Conservation (phyloP, 2,113 vertebrate genomes). For the Sorex araneus region DNA sequence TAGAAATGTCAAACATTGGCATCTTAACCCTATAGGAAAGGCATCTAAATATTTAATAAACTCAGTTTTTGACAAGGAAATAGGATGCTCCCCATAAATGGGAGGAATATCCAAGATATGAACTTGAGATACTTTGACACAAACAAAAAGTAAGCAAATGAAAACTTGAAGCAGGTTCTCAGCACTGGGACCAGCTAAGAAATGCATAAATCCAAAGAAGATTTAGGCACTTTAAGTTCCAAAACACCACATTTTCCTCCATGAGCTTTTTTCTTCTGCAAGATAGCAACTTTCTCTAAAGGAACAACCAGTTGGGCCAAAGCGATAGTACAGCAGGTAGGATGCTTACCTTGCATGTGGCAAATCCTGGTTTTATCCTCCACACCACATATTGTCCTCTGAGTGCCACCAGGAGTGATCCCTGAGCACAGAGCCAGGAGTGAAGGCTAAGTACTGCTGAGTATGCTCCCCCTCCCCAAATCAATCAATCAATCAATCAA, state of each 20-base stretch:
- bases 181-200: not conserved
- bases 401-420: too few species aligned
- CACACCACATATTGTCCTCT: too few species aligned
- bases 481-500: too few species aligned
- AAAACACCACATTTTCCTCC: constrained; percentile 24
- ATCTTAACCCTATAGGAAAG: constrained; percentile 18
- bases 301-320: too few species aligned
- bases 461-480: too few species aligned
- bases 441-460: too few species aligned
- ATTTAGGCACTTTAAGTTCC: constrained; percentile 11
- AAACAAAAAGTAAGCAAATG: not conserved
- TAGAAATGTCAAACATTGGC: constrained; percentile 37
- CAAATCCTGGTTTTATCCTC: too few species aligned
- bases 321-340: too few species aligned
- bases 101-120: not conserved
- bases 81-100: not conserved
- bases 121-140: not conserved
- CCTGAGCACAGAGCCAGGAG: too few species aligned
- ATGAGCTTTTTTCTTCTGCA: not conserved
- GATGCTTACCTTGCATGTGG: too few species aligned
- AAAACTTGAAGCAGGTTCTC: not conserved
- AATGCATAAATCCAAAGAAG: not conserved
- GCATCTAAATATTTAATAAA: constrained; percentile 31
- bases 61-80: not conserved
- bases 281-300: too few species aligned